These are phyloP conservation scores for Zonitis immaculata DNA, from an alignment of 2,888 invertebrate species.

Conservation along the genomic window DNA sequence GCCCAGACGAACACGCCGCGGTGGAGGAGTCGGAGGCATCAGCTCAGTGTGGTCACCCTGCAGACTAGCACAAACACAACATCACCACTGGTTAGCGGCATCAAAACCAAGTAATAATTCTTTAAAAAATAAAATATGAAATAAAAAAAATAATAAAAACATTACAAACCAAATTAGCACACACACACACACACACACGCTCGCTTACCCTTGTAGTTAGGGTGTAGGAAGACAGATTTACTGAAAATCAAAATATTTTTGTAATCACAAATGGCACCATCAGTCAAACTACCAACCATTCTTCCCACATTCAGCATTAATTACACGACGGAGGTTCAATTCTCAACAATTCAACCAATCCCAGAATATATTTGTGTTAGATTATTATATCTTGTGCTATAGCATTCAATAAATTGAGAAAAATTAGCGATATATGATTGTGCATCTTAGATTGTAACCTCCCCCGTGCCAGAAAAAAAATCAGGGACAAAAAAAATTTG, in stretches of 20 bases:
- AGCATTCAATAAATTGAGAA: too few species aligned
- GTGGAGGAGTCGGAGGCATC: slow-evolving; percentile 59
- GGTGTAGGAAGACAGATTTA: slow-evolving; percentile 55
- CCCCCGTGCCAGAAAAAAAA: slow-evolving; percentile 15
- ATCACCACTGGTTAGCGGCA: slow-evolving; percentile 41
- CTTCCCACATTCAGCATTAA: slow-evolving; percentile 16
- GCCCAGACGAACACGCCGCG: slow-evolving; percentile 49
- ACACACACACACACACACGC: slow-evolving; percentile 44
- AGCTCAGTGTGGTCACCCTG: slow-evolving; percentile 60
- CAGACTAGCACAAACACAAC: slow-evolving; percentile 51
- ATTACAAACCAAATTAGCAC: slow-evolving; percentile 37
- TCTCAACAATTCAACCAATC: not conserved
- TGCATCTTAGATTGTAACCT: slow-evolving; percentile 16
- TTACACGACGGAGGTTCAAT: slow-evolving; percentile 18
- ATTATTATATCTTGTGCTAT: too few species aligned
- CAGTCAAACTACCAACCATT: slow-evolving; percentile 20
- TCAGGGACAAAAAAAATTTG: slow-evolving; percentile 9
- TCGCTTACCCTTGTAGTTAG: slow-evolving; percentile 57
- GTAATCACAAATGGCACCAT: slow-evolving; percentile 16
- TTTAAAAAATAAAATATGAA: slow-evolving; percentile 21
- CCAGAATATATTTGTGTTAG: too few species aligned
- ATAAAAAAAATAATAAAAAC: slow-evolving; percentile 27
- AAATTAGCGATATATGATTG: slow-evolving; percentile 4
- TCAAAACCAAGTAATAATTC: slow-evolving; percentile 20
- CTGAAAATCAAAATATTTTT: slow-evolving; percentile 46